Evolutionary conservation across 2,113 vertebrate species (phyloP).

Genomic region (Turnix velox): DNA sequence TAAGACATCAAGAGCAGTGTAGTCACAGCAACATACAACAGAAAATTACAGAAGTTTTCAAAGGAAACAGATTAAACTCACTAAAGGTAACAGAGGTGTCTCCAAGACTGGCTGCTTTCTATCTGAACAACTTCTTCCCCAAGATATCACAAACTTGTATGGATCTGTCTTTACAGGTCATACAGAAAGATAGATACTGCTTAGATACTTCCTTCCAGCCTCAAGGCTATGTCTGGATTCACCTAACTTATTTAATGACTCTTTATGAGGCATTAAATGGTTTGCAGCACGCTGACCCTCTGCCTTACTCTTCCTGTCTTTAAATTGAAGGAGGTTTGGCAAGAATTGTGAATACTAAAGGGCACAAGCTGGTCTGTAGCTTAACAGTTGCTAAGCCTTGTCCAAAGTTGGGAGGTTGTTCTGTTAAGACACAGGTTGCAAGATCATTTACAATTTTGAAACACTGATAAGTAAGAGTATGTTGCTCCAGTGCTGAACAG

Average conservation of each 20-base stretch:
- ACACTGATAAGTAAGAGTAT: background rate
- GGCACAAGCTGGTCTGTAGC: background rate
- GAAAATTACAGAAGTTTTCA: background rate
- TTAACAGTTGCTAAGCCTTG: background rate
- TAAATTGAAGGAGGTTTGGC: background rate
- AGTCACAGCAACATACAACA: background rate
- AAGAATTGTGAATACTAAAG: background rate
- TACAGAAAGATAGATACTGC: background rate
- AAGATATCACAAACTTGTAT: background rate
- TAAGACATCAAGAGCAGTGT: background rate
- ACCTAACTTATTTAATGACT: background rate
- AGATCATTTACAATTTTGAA: background rate
- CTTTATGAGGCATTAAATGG: background rate
- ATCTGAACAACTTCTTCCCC: background rate
- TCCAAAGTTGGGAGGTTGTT: background rate
- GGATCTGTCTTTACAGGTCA: background rate
- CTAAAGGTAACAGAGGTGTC: background rate
- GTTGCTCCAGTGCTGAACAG: background rate
- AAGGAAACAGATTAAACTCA: background rate
- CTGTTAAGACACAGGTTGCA: background rate
- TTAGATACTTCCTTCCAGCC: background rate
- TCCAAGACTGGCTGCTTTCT: background rate
- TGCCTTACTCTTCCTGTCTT: background rate
- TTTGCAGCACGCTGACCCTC: background rate
- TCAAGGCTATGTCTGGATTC: background rate